Base-by-base conservation (phyloP, 2,797 vertebrate species). In the Parauchenoglanis punctatus region DNA sequence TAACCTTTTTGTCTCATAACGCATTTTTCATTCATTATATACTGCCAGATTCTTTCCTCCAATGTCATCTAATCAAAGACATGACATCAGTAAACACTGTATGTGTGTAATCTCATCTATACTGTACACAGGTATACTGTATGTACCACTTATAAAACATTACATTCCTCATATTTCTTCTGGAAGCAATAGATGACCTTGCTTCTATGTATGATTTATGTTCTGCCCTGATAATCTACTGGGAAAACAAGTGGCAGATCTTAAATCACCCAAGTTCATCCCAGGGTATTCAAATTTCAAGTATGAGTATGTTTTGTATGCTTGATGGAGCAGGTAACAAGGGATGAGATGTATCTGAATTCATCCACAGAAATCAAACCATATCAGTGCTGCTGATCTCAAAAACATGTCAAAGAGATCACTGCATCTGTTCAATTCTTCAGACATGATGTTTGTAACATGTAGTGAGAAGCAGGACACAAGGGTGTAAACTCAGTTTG, bases 231-330 rank as follows among this genome's bases (percentile, higher is more conserved):
- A 85, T 84, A 77, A 89, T 88, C 85, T 83, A 83, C 77, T 59
- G 73, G 84, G 59, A 89, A 87, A 87, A 81, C 70, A 81, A 49
- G 15, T 76, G 63, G 49, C 81, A 86, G 81, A 73, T 88, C 84
- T 84, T 88, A 86, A 89, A 89, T 88, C 84, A 86, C 70, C 40
- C 67, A 81, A 13, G 17, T 52, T 84, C 73, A 81, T 91, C 78
- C 44, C 65, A 80, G 81, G 49, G 54, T 75, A 87, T 87, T 76
- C 83, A 87, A 46, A 87, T 91, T 86, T 80, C 28, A 85, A 85
- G 78, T 77, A 81, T 88, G 76, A 81, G 82, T 86, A 56, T 59
- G 83, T 70, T 80, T 87, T 65, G 35, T 83, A 82, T 65, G 46
- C 23, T 76, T 49, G 83, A 83, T 81, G 75, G 54, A 85, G 76